phyloP scores from a whole-genome alignment of 2,797 vertebrate species.

The Okamejei kenojei region DNA sequence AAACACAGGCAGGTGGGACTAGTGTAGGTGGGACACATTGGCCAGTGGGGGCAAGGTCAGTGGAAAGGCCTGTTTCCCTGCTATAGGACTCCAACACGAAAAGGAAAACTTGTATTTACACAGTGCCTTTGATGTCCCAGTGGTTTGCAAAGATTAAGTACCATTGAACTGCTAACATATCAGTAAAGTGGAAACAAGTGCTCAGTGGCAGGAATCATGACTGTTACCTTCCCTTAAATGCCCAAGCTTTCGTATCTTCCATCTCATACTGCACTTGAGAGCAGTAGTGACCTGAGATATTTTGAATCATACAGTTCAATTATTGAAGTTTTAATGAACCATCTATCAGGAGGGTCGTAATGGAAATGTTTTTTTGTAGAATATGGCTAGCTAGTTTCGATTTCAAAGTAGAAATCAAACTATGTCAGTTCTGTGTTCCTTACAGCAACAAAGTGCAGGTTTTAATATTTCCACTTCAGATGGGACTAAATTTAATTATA shows the following conservation, averaged over 20 bases:
- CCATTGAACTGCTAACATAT: background rate
- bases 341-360: background rate
- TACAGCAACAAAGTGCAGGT: background rate
- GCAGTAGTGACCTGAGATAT: background rate
- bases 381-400: background rate
- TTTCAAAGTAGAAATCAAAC: background rate
- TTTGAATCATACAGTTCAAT: background rate
- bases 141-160: background rate
- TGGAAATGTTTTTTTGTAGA: background rate
- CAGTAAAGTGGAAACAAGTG: background rate
- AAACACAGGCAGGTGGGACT: too few relatives aligned
- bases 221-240: background rate
- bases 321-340: background rate
- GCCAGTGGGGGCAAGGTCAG: too few relatives aligned
- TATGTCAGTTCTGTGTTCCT: background rate
- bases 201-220: background rate
- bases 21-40: too few relatives aligned
- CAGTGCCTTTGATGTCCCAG: background rate
- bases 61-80: too few relatives aligned
- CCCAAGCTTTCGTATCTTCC: background rate
- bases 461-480: conserved; percentile 8
- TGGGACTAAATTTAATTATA: background rate
- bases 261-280: background rate
- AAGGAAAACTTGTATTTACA: background rate
- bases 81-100: background rate